Conservation (phyloP, 2,113 vertebrate genomes). For the Lophotis ruficrista region DNA sequence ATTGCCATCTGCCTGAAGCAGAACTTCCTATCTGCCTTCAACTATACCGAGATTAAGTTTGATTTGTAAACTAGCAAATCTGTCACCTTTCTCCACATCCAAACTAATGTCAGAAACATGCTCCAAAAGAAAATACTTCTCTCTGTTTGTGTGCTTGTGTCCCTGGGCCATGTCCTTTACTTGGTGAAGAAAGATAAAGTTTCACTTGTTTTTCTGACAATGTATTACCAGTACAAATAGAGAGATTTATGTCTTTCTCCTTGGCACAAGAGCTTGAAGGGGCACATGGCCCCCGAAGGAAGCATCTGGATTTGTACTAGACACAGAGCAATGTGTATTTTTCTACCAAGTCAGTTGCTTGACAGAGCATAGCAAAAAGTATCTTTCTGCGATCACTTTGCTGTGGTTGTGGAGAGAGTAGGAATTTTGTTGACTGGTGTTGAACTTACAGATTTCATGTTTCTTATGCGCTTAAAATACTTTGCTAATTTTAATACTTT, state of each 20-base stretch:
- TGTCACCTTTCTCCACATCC: not conserved
- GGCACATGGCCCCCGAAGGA: accelerated
- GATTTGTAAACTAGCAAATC: not conserved
- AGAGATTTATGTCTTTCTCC: not conserved
- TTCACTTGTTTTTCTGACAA: not conserved
- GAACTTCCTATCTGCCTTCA: not conserved
- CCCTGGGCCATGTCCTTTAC: not conserved
- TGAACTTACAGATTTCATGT: not conserved
- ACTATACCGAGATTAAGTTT: accelerated
- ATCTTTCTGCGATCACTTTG: not conserved
- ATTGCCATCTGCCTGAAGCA: not conserved
- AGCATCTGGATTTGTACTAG: not conserved
- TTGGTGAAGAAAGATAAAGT: not conserved
- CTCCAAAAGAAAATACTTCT: not conserved
- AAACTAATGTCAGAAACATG: not conserved
- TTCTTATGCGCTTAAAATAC: not conserved
- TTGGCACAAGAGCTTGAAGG: not conserved
- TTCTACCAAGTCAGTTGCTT: not conserved
- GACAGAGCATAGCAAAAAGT: not conserved
- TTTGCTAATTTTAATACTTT: not conserved
- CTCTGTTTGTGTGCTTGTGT: not conserved
- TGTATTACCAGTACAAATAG: not conserved
- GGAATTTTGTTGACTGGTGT: not conserved
- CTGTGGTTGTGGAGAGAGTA: not conserved
- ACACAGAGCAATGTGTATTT: not conserved